Conservation (phyloP, 2,797 vertebrate species). For the Fringilla coelebs region DNA sequence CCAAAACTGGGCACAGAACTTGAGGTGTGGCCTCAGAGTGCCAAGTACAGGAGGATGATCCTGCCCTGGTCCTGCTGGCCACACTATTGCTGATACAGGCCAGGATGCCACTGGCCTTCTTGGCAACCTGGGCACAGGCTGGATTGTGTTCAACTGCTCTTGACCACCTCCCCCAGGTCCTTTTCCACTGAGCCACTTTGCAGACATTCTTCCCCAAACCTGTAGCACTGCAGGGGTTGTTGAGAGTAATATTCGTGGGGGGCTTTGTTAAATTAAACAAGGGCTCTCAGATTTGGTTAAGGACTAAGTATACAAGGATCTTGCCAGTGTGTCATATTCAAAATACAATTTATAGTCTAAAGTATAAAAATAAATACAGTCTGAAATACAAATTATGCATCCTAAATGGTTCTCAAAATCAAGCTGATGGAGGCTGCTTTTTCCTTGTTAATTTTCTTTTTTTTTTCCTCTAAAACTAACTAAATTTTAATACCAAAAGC, state of each 20-base stretch:
- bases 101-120: neutral
- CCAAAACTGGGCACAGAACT: neutral
- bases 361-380: neutral
- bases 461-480: neutral
- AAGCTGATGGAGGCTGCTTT: accelerated
- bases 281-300: neutral
- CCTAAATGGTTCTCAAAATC: neutral
- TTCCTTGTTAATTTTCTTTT: neutral
- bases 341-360: neutral
- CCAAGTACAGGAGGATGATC: accelerated
- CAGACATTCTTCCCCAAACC: neutral
- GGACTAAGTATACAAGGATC: neutral
- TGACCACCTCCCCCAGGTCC: neutral
- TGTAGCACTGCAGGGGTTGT: neutral
- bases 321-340: neutral
- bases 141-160: neutral
- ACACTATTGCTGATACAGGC: neutral
- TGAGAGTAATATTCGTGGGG: neutral
- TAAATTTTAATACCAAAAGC: neutral
- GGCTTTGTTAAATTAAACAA: neutral
- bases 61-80: neutral
- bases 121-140: accelerated
- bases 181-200: neutral
- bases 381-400: neutral
- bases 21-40: neutral